Base-by-base conservation (phyloP, 2,888 invertebrate genomes). In the Stenodema calcarata region DNA sequence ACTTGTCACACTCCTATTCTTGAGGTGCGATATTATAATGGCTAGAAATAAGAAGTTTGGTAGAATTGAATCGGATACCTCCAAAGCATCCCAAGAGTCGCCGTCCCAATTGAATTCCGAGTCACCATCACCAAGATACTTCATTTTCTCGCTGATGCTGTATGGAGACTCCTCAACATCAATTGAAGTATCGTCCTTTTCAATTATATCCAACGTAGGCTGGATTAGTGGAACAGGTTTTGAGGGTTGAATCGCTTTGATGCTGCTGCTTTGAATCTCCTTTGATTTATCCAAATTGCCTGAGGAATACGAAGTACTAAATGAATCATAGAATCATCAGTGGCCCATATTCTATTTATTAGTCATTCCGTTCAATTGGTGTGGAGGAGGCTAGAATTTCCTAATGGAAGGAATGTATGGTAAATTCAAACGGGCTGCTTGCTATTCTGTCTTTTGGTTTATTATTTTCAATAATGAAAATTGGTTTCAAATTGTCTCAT, bases 71-170 rank as follows among this genome's bases (percentile, higher is more conserved):
- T 79, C 18, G n/a, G n/a, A 27, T 81, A 88, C 62, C 27, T 86
- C 79, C 0, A 83, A 6, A 30, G 84, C 30, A 54, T 85, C 80
- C 80, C 84, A 75, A 0, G 75, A 54, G 47, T 87, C 80, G 50
- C 82, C 82, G n/a, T 87, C 83, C 88, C 88, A 88, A 79, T 84
- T 79, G 41, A 50, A 81, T 76, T 88, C 78, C 27, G 86, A 69
- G 41, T 75, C 75, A n/a, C 18, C 27, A 47, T 70, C 73, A 12
- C 11, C 73, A 7, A 44, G 30, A 42, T 84, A 70, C 23, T 54
- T 86, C 78, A 62, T 86, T 35, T 69, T 78, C 11, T 86, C 78
- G 7, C 28, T 50, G 50, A 62, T 23, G 54, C 54, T 54, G 18
- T 54, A 18, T 18, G 54, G n/a, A 18, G 14, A 6, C 18, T 54